These are phyloP conservation scores for Petrocephalus sullivani DNA, from an alignment of 2,797 vertebrate genomes.

Conservation along the genomic window DNA sequence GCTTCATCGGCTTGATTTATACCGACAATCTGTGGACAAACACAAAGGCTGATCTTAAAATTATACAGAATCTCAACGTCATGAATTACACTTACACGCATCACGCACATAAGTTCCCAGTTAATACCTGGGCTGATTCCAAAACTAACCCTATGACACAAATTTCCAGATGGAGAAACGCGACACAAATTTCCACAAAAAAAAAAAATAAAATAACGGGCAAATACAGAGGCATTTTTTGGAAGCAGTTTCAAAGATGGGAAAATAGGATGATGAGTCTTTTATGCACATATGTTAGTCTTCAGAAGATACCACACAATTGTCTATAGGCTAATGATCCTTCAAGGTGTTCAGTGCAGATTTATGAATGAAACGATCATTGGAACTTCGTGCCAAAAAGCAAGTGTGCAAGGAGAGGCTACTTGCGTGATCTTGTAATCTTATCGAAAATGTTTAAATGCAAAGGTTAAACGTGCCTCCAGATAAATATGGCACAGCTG, in stretches of 20 bases:
- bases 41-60: not conserved
- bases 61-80: not conserved
- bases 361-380: not conserved
- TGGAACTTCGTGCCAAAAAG: not conserved
- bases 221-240: not conserved
- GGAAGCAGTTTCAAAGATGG: not conserved
- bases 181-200: not conserved
- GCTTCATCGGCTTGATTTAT: not conserved
- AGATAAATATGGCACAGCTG: constrained; percentile 4
- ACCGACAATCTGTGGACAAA: not conserved
- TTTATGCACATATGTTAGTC: not conserved
- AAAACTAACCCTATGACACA: not conserved
- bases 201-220: not conserved
- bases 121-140: not conserved
- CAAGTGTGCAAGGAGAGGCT: not conserved
- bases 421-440: not conserved
- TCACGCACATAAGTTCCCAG: not conserved
- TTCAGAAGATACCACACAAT: not conserved
- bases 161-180: not conserved
- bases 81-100: not conserved
- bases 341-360: not conserved
- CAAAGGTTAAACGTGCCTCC: not conserved
- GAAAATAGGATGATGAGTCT: not conserved
- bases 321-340: not conserved
- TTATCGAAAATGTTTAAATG: not conserved